phyloP scores from a whole-genome alignment of 2,888 invertebrate genomes.

The Noctua pronuba region DNA sequence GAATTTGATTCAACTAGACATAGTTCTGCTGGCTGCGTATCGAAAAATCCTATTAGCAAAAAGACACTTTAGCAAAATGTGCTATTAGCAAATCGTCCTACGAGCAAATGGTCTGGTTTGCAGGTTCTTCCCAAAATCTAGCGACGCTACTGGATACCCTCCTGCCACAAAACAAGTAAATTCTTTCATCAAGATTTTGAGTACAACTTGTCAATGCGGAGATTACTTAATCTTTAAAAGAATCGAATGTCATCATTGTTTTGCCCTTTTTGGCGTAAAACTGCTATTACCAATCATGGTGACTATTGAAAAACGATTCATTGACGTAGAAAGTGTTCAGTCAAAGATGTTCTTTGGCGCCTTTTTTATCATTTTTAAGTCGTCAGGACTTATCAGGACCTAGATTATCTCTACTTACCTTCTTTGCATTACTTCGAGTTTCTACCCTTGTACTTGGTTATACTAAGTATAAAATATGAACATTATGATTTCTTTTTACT shows the following conservation, averaged over 20 bases:
- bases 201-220: not conserved
- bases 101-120: not conserved
- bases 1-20: not conserved
- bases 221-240: constrained; percentile 2
- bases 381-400: not conserved
- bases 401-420: not conserved
- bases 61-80: too few relatives aligned
- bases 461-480: not conserved
- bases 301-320: constrained; percentile 14
- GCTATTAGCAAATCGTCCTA: too few relatives aligned
- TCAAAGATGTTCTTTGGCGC: not conserved
- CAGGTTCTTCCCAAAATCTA: not conserved
- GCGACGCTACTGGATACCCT: not conserved
- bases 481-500: not conserved
- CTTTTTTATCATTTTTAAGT: not conserved
- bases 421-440: not conserved
- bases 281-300: not conserved
- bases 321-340: not conserved
- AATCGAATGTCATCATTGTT: constrained; percentile 2
- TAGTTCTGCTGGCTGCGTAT: not conserved
- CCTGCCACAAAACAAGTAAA: not conserved
- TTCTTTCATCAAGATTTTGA: not conserved
- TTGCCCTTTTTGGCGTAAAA: not conserved
- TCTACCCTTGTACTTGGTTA: not conserved
- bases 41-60: too few relatives aligned